Evolutionary conservation across 1,140 invertebrate genomes (phyloP), one percentile per base, ranked within the genome.

Genomic region (Pseudomyrmex gracilis): DNA sequence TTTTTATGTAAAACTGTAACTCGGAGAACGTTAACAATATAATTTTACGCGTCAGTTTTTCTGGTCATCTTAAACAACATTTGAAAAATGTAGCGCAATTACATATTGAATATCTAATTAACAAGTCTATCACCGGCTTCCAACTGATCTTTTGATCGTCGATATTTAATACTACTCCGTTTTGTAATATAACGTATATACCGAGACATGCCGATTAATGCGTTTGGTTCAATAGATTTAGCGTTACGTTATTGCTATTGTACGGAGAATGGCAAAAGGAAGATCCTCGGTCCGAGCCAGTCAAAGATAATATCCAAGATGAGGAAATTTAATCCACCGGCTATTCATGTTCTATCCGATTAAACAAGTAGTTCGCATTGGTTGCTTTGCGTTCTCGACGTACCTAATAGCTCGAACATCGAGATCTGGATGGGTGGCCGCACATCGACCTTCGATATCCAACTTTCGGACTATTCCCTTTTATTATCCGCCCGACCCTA

Each of bases 331-430:
- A 47, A 71, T 71, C 66, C 34, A 51, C 12, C 20, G 22, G 76
- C 76, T 58, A 71, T 80, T 71, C 66, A 58, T 53, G 24, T 53
- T 34, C 20, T n/a, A 80, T 71, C 66, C 20, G 76, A 71, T 70
- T 80, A 80, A 80, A 58, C 66, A 60, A 71, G 20, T 34, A 70
- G 43, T 24, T 71, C 53, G 43, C 53, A 71, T 71, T 58, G 76
- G 22, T 47, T 34, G 53, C 66, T 10, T 47, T 22, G 12, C 53
- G 43, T 80, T 71, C 45, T 15, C 20, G 15, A 58, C 66, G 68
- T 60, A 34, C 5, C 34, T 34, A 71, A 71, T 71, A 58, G 45
- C n/a, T 58, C 1, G 20, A 22, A n/a, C 15, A 47, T 68, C 13
- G 66, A 58, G 20, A 70, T 45, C 13, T 43, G 34, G 15, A 67